Base-by-base conservation (phyloP, 37 sponge, comb jelly and placozoan species). In the Axinella damicornis region DNA sequence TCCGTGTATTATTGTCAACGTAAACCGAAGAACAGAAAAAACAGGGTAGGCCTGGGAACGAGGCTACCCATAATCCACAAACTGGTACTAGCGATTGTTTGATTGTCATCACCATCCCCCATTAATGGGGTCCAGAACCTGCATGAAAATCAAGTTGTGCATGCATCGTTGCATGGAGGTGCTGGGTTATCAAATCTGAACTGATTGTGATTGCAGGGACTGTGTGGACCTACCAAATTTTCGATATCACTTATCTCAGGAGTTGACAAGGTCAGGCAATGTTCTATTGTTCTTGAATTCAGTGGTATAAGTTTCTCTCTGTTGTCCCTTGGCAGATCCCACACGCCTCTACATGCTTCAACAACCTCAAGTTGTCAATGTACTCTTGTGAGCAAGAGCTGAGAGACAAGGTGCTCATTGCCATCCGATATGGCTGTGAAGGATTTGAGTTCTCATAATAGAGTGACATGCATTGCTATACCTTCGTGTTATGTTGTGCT, bases 371-470 rank as follows among this genome's bases (percentile, higher is more conserved):
- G 34, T 37, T 90, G 24, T 38, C 80, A 9, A 31, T 63, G 22
- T 90, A 90, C 69, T 76, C 90, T 13, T 39, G 80, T 74, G 85
- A 90, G 74, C 85, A 84, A 54, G 74, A 84, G 65, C 69, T 84
- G 5, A 52, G 90, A 30, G 74, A 90, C 56, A 90, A 90, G 39
- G 57, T 73, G 2, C 65, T 90, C 16, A 90, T 90, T 41, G 90
- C 90, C 20, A 79, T 90, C 30, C 30, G 90, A 66, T 84, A 71
- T 73, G 90, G 90, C 41, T 80, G 90, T 79, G 85, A 90, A 57
- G 90, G 90, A 53, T 90, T 90, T 80, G 80, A 53, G 57, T 90
- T 90, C 58, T 35, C 78, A 2, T 88, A 38, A 72, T 65, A 62
- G 46, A 9, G 46, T 9, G 4, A 9, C 46, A 46, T 46, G 46